Evolutionary conservation across 2,113 vertebrate species (phyloP).

Genomic region (Pelecanus crispus): DNA sequence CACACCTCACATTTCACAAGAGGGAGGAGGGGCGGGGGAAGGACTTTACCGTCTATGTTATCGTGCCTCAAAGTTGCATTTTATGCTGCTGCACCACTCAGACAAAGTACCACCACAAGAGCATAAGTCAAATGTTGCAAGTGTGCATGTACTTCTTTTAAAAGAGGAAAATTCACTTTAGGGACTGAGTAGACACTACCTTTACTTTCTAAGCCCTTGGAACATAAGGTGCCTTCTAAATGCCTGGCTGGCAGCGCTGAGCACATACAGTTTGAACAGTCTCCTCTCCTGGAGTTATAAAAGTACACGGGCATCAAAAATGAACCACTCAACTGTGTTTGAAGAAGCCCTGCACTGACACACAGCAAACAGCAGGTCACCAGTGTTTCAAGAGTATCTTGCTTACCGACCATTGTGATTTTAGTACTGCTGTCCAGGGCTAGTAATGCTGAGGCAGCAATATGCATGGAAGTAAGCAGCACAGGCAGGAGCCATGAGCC

Average conservation of each 20-base stretch:
- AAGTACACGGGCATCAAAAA: neutral
- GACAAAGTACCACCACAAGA: neutral
- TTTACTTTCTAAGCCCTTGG: neutral
- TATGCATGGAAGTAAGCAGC: neutral
- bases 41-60: neutral
- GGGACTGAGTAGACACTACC: neutral
- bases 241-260: neutral
- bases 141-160: neutral
- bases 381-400: neutral
- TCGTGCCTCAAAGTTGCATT: neutral
- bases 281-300: neutral
- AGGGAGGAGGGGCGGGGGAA: no score
- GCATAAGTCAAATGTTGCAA: neutral
- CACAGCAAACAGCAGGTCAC: neutral
- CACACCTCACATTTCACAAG: neutral
- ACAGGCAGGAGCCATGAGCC: neutral
- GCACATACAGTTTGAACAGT: neutral
- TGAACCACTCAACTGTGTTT: accelerated
- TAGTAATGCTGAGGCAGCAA: neutral
- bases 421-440: neutral
- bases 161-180: neutral
- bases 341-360: neutral
- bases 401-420: neutral
- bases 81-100: neutral
- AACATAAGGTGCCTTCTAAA: neutral